Percentiles rank a stretch among this genome's conserved stretches.
These are phyloP conservation scores for Zeugodacus cucurbitae DNA, from an alignment of 1,140 invertebrate species.

Conservation along the genomic window DNA sequence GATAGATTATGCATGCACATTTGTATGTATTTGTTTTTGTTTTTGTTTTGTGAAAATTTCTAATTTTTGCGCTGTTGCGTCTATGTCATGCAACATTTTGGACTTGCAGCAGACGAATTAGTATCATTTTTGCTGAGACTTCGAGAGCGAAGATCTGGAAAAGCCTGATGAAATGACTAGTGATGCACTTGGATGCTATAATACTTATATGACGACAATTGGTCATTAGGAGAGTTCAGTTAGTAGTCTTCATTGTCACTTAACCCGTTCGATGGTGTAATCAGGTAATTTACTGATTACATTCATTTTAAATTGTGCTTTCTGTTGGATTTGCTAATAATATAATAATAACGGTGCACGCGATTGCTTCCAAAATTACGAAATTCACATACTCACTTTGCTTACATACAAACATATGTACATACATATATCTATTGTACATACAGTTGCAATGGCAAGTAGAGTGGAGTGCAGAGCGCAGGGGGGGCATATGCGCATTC, in stretches of 20 bases:
- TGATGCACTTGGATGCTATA: too few species aligned
- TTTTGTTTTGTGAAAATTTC: too few species aligned
- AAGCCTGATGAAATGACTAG: too few species aligned
- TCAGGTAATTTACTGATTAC: background rate
- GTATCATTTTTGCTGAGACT: too few species aligned
- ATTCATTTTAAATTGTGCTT: background rate
- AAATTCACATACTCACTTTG: background rate
- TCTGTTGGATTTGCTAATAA: background rate
- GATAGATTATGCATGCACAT: background rate
- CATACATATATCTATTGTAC: background rate
- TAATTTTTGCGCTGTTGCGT: too few species aligned
- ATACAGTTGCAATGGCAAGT: background rate
- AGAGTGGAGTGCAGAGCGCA: too few species aligned
- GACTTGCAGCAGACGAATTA: too few species aligned
- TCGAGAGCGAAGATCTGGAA: too few species aligned
- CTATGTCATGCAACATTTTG: too few species aligned
- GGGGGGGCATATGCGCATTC: background rate
- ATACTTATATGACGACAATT: too few species aligned
- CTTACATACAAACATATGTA: background rate
- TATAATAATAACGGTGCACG: too few species aligned
- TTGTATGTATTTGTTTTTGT: background rate
- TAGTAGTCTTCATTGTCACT: background rate
- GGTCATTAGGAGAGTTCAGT: too few species aligned
- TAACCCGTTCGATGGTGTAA: background rate
- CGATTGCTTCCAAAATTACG: background rate